Evolutionary conservation across 2,888 invertebrate species (phyloP).

Genomic region (Synanthedon andrenaeformis): DNA sequence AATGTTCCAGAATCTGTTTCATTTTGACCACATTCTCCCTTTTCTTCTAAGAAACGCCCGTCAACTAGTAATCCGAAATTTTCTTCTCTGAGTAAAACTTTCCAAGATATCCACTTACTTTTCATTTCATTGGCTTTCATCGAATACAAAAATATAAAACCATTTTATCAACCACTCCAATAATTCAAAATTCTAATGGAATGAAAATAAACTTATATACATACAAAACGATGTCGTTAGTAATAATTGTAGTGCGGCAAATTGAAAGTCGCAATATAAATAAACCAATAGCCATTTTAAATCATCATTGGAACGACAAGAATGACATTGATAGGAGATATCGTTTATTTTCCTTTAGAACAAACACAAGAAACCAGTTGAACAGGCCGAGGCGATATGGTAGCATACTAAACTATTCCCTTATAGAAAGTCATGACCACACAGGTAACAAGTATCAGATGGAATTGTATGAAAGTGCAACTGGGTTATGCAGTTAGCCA

Average conservation of each 20-base stretch:
- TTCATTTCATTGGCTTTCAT: too few species aligned
- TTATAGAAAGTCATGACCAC: slow-evolving; percentile 11
- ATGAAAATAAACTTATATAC: not conserved
- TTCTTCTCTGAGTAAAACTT: too few species aligned
- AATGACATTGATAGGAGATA: not conserved
- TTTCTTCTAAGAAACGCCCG: too few species aligned
- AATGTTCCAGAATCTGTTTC: too few species aligned
- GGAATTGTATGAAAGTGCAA: slow-evolving; percentile 9
- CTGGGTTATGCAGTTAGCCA: not conserved
- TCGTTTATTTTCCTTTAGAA: not conserved
- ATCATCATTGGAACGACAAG: not conserved
- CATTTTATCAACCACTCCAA: too few species aligned
- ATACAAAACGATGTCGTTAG: not conserved
- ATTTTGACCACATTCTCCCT: too few species aligned
- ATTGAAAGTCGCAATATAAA: not conserved
- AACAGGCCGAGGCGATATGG: slow-evolving; percentile 9
- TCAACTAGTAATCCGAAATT: too few species aligned
- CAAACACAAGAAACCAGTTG: slow-evolving; percentile 8
- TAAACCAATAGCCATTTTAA: not conserved
- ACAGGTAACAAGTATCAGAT: slow-evolving; percentile 7
- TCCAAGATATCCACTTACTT: too few species aligned
- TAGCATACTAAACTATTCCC: slow-evolving; percentile 15
- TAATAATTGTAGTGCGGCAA: not conserved
- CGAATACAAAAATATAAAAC: too few species aligned
- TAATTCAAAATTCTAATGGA: not conserved